phyloP scores from a whole-genome alignment of 2,888 invertebrate genomes.

The Caenorhabditis japonica region DNA sequence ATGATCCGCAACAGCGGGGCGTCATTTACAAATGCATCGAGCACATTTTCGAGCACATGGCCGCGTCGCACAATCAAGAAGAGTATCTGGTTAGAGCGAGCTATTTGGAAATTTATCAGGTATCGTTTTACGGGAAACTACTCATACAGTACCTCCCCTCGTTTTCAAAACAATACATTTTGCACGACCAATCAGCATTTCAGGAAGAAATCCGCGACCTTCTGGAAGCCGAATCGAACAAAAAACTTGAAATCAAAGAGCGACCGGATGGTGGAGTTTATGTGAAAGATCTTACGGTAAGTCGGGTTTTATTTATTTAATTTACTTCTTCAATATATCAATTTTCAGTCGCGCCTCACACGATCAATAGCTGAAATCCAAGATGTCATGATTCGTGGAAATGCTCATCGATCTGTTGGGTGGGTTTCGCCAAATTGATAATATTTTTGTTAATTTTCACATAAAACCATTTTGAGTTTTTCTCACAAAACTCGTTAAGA shows the following conservation, averaged over 20 bases:
- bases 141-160: background rate
- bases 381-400: constrained; percentile 92
- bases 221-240: constrained; percentile 82
- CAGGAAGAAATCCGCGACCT: constrained; percentile 83
- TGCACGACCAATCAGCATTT: background rate
- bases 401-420: constrained; percentile 92
- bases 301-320: background rate
- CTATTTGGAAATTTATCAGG: constrained; percentile 92
- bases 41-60: constrained; percentile 95
- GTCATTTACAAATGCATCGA: constrained; percentile 96
- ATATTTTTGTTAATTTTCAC: too few species aligned
- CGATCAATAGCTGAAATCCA: constrained; percentile 94
- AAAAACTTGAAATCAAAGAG: constrained; percentile 82
- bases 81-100: constrained; percentile 96
- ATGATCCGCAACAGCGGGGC: constrained; percentile 82
- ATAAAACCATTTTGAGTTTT: too few species aligned
- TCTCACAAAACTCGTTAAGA: too few species aligned
- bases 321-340: constrained; percentile 52
- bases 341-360: constrained; percentile 89
- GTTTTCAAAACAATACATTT: too few species aligned
- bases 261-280: constrained; percentile 66
- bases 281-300: constrained; percentile 61
- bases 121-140: constrained; percentile 3
- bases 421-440: constrained; percentile 72
- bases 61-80: constrained; percentile 84